Evolutionary conservation across 2,797 vertebrate species (phyloP).

Genomic region (Chaenodraco wilsoni): DNA sequence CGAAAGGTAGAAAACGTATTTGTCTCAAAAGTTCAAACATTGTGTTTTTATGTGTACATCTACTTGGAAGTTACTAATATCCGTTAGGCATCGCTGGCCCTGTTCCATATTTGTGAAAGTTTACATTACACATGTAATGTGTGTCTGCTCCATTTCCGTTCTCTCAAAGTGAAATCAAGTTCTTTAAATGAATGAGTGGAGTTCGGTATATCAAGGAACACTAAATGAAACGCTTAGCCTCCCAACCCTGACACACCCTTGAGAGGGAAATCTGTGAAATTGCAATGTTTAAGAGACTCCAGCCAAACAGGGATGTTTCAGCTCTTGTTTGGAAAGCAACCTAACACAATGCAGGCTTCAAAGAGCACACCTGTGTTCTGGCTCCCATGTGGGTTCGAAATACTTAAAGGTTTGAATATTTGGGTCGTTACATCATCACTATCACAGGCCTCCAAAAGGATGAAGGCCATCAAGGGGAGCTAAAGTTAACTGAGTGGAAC

Average conservation of each 20-base stretch:
- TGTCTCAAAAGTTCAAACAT: slow-evolving; percentile 5
- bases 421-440: slow-evolving; percentile 61
- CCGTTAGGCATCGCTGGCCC: background rate
- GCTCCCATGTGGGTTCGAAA: slow-evolving; percentile 28
- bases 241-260: slow-evolving; percentile 7
- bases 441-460: slow-evolving; percentile 27
- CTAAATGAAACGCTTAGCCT: slow-evolving; percentile 27
- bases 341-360: slow-evolving; percentile 50
- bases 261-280: slow-evolving; percentile 34
- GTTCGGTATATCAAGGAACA: background rate
- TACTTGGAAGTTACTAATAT: background rate
- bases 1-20: slow-evolving; percentile 86
- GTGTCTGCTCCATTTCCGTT: background rate
- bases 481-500: slow-evolving; percentile 37
- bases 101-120: slow-evolving; percentile 21
- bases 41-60: slow-evolving; percentile 11
- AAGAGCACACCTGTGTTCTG: slow-evolving; percentile 57
- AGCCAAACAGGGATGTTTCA: slow-evolving; percentile 67
- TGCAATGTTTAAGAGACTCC: slow-evolving; percentile 35
- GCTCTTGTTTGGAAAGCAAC: slow-evolving; percentile 69
- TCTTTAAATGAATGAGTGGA: slow-evolving; percentile 19
- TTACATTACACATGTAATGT: background rate
- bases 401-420: slow-evolving; percentile 41
- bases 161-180: slow-evolving; percentile 8
- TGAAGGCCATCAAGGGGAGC: slow-evolving; percentile 23